A percentile compares a stretch with the other conserved stretches of the same genome.
These are phyloP conservation scores for Pseudolaguvia tuberculata DNA, from an alignment of 2,113 vertebrate species.

Conservation along the genomic window DNA sequence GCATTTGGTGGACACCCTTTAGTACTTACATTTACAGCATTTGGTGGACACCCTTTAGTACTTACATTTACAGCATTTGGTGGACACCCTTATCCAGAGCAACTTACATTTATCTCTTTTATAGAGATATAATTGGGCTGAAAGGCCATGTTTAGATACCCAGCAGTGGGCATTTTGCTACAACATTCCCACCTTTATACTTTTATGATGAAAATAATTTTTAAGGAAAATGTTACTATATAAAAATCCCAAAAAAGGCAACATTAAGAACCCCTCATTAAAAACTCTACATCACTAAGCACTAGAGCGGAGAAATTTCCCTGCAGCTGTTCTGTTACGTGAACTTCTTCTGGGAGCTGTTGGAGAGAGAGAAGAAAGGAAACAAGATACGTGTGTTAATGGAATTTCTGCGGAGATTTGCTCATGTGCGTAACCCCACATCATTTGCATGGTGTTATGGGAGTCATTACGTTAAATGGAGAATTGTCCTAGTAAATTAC, in stretches of 20 bases:
- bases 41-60: too few relatives aligned
- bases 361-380: conserved; percentile 1
- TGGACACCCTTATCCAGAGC: too few relatives aligned
- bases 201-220: background rate
- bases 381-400: conserved; percentile 41
- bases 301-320: background rate
- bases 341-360: conserved; percentile 2
- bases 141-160: too few relatives aligned
- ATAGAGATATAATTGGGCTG: too few relatives aligned
- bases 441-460: conserved; percentile 38
- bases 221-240: background rate
- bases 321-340: background rate
- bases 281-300: background rate
- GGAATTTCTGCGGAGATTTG: conserved; percentile 31
- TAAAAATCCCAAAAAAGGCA: background rate
- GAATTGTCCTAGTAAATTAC: conserved; percentile 42
- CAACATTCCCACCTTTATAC: too few relatives aligned
- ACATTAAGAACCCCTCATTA: background rate
- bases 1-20: too few relatives aligned
- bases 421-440: conserved; percentile 22
- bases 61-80: too few relatives aligned
- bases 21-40: too few relatives aligned
- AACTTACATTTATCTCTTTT: too few relatives aligned
- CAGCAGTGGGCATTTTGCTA: too few relatives aligned
- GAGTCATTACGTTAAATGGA: conserved; percentile 38